Evolutionary conservation across 2,113 vertebrate genomes (phyloP).

Genomic region (Nyctibius bracteatus): DNA sequence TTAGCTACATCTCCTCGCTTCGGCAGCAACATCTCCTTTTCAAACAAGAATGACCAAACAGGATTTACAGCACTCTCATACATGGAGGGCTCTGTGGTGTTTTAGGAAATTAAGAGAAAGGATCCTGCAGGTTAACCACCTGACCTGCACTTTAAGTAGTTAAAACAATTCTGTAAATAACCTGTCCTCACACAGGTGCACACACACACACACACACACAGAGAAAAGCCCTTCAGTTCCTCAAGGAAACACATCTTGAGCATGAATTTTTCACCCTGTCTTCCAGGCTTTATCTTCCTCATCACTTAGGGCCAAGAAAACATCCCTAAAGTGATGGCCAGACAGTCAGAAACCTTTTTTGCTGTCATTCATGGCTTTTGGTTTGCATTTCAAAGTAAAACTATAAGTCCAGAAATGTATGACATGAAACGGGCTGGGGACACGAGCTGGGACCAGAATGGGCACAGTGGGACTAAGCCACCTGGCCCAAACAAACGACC

Average conservation of each 20-base stretch:
- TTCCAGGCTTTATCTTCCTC: not conserved
- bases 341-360: not conserved
- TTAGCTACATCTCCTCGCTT: not conserved
- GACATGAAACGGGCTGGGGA: not conserved
- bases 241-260: not conserved
- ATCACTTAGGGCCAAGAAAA: not conserved
- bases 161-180: not conserved
- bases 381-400: not conserved
- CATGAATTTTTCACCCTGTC: not conserved
- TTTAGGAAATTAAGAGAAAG: not conserved
- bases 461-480: not conserved
- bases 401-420: not conserved
- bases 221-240: not conserved
- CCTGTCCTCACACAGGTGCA: not conserved
- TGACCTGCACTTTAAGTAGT: not conserved
- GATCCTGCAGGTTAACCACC: not conserved
- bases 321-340: not conserved
- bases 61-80: not conserved
- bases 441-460: not conserved
- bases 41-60: not conserved
- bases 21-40: not conserved
- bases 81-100: not conserved
- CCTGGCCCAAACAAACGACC: not conserved
- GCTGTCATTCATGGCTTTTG: not conserved
- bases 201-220: not conserved